Percentiles rank a stretch among this genome's conserved stretches.
These are phyloP conservation scores for Pseudocheirus occidentalis DNA, from an alignment of 2,797 vertebrate species.

Conservation along the genomic window DNA sequence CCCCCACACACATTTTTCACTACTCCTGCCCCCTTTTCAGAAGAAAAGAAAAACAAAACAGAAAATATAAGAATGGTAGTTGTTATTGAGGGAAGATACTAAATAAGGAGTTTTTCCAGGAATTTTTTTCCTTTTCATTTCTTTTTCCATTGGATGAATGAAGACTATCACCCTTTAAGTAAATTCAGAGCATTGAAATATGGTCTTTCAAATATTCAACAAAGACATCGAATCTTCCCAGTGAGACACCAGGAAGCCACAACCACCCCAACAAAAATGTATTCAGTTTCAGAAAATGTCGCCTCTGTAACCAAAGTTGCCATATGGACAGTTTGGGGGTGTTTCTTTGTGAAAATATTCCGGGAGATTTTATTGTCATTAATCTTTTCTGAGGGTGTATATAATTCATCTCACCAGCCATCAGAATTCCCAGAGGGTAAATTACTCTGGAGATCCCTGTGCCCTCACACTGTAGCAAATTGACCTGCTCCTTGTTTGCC, in stretches of 20 bases:
- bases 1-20: neutral
- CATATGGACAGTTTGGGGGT: constrained; percentile 78
- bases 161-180: neutral
- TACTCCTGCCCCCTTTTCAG: neutral
- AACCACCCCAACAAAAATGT: constrained; percentile 71
- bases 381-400: constrained; percentile 95
- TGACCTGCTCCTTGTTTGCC: constrained; percentile 99
- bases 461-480: constrained; percentile 97
- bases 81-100: neutral
- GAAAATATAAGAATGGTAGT: neutral
- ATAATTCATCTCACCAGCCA: constrained; percentile 98
- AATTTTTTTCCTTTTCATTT: neutral
- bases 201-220: constrained; percentile 47
- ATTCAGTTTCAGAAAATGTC: constrained; percentile 66
- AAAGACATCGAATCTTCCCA: neutral
- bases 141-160: neutral
- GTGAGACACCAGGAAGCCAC: neutral
- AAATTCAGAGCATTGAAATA: constrained; percentile 53
- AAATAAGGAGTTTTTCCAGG: neutral
- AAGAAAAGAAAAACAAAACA: neutral
- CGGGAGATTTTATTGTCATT: constrained; percentile 92
- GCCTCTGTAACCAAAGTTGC: constrained; percentile 82
- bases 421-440: constrained; percentile 97
- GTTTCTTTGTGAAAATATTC: constrained; percentile 84
- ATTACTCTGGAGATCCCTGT: constrained; percentile 98